Conservation (phyloP, 2,888 invertebrate species). For the Trichacis sp. region DNA sequence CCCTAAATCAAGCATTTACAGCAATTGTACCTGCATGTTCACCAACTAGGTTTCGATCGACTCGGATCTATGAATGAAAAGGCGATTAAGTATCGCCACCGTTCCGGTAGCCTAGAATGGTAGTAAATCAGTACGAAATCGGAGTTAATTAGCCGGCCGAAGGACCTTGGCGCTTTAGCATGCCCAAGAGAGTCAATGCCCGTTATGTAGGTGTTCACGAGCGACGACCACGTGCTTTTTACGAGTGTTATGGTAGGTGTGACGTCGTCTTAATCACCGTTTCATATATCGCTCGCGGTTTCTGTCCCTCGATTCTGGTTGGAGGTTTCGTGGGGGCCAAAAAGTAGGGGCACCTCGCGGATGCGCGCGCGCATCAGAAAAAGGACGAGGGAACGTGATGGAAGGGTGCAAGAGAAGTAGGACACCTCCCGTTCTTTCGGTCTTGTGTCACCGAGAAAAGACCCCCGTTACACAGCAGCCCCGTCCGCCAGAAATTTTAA, state of each 20-base stretch:
- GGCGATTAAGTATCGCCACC: slow-evolving; percentile 26
- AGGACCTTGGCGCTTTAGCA: slow-evolving; percentile 30
- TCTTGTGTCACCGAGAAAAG: slow-evolving; percentile 48
- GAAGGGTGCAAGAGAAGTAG: slow-evolving; percentile 48
- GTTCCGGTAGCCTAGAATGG: slow-evolving; percentile 53
- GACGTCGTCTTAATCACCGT: slow-evolving; percentile 53
- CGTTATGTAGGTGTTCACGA: slow-evolving; percentile 48
- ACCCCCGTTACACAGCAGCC: slow-evolving; percentile 45
- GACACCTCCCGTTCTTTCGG: slow-evolving; percentile 51
- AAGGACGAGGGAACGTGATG: slow-evolving; percentile 31
- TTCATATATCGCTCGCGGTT: slow-evolving; percentile 39
- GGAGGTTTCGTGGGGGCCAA: slow-evolving; percentile 7
- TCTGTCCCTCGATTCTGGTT: slow-evolving; percentile 27
- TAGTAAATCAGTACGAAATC: slow-evolving; percentile 54
- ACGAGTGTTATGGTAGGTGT: slow-evolving; percentile 52
- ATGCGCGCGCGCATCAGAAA: slow-evolving; percentile 25
- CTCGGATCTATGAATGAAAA: slow-evolving; percentile 65
- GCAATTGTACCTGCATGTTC: slow-evolving; percentile 24
- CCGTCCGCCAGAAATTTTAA: slow-evolving; percentile 57
- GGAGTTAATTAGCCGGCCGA: slow-evolving; percentile 46
- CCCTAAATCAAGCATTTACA: background rate
- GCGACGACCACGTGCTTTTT: slow-evolving; percentile 53
- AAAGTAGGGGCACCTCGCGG: slow-evolving; percentile 20
- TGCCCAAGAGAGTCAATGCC: slow-evolving; percentile 51
- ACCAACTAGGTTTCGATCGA: slow-evolving; percentile 19